Base-by-base conservation (phyloP, 2,888 invertebrate genomes). In the Gymnoscelis rufifasciata region DNA sequence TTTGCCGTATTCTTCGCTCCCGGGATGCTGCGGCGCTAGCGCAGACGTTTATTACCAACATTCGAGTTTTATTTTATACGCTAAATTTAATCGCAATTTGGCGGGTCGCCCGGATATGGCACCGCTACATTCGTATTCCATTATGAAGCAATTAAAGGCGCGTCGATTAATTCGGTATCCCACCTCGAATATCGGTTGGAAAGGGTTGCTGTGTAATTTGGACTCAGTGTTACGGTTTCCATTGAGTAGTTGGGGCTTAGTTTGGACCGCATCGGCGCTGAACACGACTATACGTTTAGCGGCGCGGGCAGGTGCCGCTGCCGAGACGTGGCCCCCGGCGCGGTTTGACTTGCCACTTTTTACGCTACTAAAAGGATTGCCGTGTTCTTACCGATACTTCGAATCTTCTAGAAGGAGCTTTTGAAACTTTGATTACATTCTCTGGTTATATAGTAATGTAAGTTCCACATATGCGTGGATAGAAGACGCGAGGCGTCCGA, bases 1-100 rank as follows among this genome's bases (percentile, higher is more conserved):
- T 88, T 83, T 79, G 79, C 81, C 79, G 83, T 86, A 84, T 87
- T 87, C 87, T 87, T 87, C 79, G 76, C 80, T 87, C 87, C 87
- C 84, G 72, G 82, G 84, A 87, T 84, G 74, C 72, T 75, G 78
- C 71, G 78, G 73, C 72, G 77, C 78, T 74, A 71, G 78, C 79
- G 76, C 78, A 78, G 77, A 81, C 83, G 75, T 81, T 83, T 81
- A 83, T 86, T 83, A 71, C 80, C 78, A 74, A 76, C 74, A 74
- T 83, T 80, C 80, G 75, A 83, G 81, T 83, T 78, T 65, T 66
- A 74, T 72, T 68, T 71, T 72, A 70, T 73, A 59, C 56, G 64
- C 60, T 60, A 69, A 65, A 49, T 52, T 57, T 55, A 55, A 60
- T 50, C 62, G 54, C 45, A 54, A 60, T 62, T 66, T 51, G 56